Conservation (phyloP, 2,888 invertebrate genomes). For the Sinodicranocentrus sp. region DNA sequence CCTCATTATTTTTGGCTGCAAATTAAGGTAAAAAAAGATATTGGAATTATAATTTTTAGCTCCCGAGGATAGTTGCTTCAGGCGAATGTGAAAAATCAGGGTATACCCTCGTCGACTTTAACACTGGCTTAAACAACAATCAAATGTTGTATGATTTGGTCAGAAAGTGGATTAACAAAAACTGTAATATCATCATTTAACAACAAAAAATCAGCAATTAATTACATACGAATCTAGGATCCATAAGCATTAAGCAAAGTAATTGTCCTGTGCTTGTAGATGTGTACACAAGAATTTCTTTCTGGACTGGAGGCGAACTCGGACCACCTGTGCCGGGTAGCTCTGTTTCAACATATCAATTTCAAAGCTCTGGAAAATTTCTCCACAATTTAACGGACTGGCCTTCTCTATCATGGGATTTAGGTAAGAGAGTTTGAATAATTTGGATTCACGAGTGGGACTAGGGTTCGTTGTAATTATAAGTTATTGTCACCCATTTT, state of each 20-base stretch:
- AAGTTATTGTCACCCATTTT: no score
- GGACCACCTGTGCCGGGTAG: background rate
- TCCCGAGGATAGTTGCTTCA: background rate
- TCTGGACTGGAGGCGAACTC: conserved; percentile 39
- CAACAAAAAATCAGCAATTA: no score
- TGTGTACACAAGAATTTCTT: conserved; percentile 17
- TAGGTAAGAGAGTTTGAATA: conserved; percentile 1
- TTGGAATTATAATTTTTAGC: background rate
- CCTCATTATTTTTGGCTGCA: no score
- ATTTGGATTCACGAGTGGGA: no score
- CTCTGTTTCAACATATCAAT: conserved; percentile 1
- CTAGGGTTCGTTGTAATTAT: no score
- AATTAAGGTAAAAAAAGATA: no score
- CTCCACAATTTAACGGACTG: conserved; percentile 26
- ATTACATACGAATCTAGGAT: no score
- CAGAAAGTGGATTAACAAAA: conserved; percentile 19
- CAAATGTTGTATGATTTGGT: conserved; percentile 36
- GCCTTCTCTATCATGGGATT: conserved; percentile 39
- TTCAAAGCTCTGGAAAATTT: conserved; percentile 22
- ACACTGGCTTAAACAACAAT: conserved; percentile 33
- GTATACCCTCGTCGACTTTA: conserved; percentile 28
- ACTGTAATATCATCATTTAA: no score
- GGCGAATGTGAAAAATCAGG: conserved; percentile 13
- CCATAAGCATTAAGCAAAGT: no score
- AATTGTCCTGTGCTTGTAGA: conserved; percentile 1